These are phyloP conservation scores for Drosophila demipolita DNA, from an alignment of 2,888 invertebrate species.

Conservation along the genomic window DNA sequence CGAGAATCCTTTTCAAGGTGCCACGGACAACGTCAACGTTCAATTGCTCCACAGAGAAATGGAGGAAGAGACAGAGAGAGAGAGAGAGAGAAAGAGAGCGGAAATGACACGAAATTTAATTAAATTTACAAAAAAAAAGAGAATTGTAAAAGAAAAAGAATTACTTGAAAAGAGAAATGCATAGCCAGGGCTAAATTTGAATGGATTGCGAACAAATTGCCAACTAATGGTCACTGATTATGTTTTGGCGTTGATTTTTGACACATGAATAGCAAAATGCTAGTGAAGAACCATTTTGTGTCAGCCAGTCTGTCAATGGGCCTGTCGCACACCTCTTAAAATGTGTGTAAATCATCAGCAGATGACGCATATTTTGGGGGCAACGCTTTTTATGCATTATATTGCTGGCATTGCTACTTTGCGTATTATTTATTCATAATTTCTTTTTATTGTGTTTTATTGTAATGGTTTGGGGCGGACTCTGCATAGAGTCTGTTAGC, in stretches of 20 bases:
- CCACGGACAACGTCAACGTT: constrained; percentile 23
- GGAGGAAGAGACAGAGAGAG: constrained; percentile 10
- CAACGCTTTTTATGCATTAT: constrained; percentile 34
- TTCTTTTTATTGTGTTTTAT: constrained; percentile 79
- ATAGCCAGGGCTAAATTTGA: constrained; percentile 24
- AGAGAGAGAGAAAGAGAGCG: constrained; percentile 30
- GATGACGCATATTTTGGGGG: constrained; percentile 61
- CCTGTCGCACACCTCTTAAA: constrained; percentile 64
- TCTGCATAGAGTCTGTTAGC: constrained; percentile 28
- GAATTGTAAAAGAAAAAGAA: constrained; percentile 5
- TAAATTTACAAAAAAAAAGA: constrained; percentile 63
- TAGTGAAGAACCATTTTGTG: constrained; percentile 11
- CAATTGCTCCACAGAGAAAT: constrained; percentile 24
- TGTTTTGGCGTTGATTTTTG: constrained; percentile 63
- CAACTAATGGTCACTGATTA: constrained; percentile 67
- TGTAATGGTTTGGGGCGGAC: constrained; percentile 49
- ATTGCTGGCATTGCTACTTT: constrained; percentile 51
- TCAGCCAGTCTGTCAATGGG: constrained; percentile 19
- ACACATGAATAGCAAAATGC: constrained; percentile 42
- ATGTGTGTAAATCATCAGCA: constrained; percentile 76
- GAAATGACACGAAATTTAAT: constrained; percentile 76
- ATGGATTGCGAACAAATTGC: constrained; percentile 58
- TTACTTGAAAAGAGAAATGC: constrained; percentile 1
- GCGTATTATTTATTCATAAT: constrained; percentile 78
- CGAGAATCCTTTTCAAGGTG: constrained; percentile 71